Percentiles rank a stretch among this genome's conserved stretches.
phyloP scores from a whole-genome alignment of 2,797 vertebrate genomes.

The Sphenopsis melanotis region DNA sequence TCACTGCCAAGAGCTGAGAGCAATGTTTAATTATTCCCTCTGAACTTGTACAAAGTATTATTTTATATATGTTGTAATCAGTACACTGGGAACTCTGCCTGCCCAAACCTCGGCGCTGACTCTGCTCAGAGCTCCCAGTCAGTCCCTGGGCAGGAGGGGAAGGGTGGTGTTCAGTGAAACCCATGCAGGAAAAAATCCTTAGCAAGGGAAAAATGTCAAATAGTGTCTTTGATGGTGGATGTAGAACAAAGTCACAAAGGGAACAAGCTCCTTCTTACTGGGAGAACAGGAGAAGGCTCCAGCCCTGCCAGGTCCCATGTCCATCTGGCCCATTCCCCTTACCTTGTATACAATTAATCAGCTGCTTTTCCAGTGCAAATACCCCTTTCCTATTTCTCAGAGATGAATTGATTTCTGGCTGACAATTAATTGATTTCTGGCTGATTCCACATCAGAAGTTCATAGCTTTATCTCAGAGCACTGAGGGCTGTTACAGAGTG shows the following conservation, averaged over 20 bases:
- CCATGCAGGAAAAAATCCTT: neutral
- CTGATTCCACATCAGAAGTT: neutral
- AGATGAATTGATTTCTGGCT: neutral
- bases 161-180: neutral
- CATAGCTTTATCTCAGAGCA: neutral
- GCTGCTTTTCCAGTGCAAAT: neutral
- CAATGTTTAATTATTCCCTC: constrained; percentile 45
- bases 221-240: neutral
- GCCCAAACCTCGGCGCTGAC: neutral
- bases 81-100: neutral
- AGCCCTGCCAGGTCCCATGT: too few species aligned
- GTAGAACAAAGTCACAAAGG: neutral
- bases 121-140: neutral
- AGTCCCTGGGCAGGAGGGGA: neutral
- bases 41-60: constrained; percentile 46
- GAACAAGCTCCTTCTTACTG: neutral
- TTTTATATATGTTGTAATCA: constrained; percentile 23
- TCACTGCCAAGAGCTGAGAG: neutral
- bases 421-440: neutral
- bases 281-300: neutral
- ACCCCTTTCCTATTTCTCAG: neutral
- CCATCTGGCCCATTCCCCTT: neutral
- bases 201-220: neutral
- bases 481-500: neutral
- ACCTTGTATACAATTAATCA: neutral